phyloP scores from a whole-genome alignment of 2,797 vertebrate species.

The Trichosurus vulpecula region DNA sequence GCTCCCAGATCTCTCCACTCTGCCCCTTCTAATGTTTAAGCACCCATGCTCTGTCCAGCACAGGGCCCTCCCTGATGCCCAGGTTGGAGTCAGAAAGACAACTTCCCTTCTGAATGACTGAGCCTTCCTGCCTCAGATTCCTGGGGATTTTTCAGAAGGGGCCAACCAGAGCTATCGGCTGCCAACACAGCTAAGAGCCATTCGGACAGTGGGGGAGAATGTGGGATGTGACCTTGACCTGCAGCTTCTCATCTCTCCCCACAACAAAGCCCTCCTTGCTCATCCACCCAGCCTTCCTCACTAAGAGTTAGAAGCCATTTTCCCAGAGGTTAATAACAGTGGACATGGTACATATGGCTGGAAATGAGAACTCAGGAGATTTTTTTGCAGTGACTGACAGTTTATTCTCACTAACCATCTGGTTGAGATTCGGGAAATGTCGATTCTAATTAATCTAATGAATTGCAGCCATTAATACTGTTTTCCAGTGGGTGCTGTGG shows the following conservation, averaged over 20 bases:
- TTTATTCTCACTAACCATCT: conserved; percentile 77
- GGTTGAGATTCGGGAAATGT: conserved; percentile 63
- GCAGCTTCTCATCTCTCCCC: not conserved
- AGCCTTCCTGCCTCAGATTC: not conserved
- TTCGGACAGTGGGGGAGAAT: not conserved
- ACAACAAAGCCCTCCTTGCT: not conserved
- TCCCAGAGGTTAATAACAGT: conserved; percentile 65
- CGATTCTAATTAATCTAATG: conserved; percentile 69
- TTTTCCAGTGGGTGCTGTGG: not conserved
- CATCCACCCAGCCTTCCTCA: not conserved
- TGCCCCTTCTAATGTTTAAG: not conserved
- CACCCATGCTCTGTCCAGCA: not conserved
- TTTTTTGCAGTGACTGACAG: conserved; percentile 62
- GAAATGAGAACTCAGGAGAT: conserved; percentile 21
- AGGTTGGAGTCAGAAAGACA: not conserved
- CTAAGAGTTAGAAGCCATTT: conserved; percentile 33
- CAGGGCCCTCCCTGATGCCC: not conserved
- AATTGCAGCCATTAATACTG: conserved; percentile 3
- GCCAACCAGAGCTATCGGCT: not conserved
- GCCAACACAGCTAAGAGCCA: not conserved
- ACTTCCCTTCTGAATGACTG: not conserved
- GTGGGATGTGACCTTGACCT: not conserved
- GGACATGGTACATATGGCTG: conserved; percentile 65
- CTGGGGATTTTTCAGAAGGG: not conserved
- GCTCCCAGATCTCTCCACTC: not conserved